These are phyloP conservation scores for Pachydiplax longipennis DNA, from an alignment of 2,888 invertebrate genomes.

Conservation along the genomic window DNA sequence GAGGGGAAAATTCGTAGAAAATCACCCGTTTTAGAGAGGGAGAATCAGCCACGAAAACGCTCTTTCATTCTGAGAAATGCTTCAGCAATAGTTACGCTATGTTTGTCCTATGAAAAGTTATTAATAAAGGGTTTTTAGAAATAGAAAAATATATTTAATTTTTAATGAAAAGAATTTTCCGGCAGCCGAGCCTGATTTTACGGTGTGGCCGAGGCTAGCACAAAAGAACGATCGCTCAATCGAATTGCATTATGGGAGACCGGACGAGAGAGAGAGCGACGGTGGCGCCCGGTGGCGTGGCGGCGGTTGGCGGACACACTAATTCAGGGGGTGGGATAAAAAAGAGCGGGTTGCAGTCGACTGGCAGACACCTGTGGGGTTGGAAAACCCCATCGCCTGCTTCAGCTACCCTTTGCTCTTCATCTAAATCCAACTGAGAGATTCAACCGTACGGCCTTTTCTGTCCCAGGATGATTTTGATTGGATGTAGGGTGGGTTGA, in stretches of 20 bases:
- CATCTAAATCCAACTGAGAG: neutral
- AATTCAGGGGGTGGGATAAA: neutral
- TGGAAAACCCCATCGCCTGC: neutral
- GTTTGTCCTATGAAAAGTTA: neutral
- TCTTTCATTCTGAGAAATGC: too few species aligned
- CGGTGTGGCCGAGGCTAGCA: neutral
- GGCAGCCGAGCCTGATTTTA: neutral
- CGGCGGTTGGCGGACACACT: neutral
- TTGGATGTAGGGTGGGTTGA: neutral
- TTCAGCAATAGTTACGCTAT: too few species aligned
- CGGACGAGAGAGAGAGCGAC: neutral
- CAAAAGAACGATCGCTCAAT: conserved; percentile 16
- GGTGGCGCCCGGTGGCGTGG: neutral
- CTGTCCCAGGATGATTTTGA: neutral
- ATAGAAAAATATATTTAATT: neutral
- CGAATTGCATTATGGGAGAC: neutral
- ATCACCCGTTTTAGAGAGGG: too few species aligned
- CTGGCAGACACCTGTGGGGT: conserved; percentile 33
- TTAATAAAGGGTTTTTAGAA: neutral
- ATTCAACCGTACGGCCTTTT: neutral
- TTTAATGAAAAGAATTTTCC: neutral
- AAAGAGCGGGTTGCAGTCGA: neutral
- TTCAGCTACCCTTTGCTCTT: neutral
- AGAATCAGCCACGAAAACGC: too few species aligned
- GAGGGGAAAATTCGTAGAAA: too few species aligned